Evolutionary conservation across 1,140 invertebrate genomes (phyloP).

Genomic region (Pseudomyrmex flavicornis): DNA sequence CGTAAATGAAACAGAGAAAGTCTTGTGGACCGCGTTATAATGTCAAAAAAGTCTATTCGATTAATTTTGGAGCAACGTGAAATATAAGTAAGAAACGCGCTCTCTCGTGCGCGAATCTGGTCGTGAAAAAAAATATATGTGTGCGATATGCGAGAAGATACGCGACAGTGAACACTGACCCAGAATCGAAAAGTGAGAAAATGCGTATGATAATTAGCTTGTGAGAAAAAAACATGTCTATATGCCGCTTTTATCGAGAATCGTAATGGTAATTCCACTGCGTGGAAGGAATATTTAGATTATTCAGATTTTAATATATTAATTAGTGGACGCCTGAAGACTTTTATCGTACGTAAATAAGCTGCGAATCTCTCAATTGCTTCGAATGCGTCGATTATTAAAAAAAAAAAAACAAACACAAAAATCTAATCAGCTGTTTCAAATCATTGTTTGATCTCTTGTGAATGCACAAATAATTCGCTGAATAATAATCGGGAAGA

Average conservation of each 20-base stretch:
- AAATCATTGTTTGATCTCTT: background rate
- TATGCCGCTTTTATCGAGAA: background rate
- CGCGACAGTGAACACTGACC: conserved; percentile 59
- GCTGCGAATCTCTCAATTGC: no score
- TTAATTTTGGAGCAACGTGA: conserved; percentile 36
- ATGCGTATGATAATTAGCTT: conserved; percentile 10
- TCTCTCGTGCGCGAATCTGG: conserved; percentile 26
- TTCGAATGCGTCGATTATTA: background rate
- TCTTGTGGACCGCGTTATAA: background rate
- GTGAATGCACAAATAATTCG: background rate
- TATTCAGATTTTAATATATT: conserved; percentile 11
- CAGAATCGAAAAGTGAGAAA: conserved; percentile 47
- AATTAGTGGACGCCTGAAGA: background rate
- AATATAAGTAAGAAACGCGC: background rate
- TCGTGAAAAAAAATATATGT: conserved; percentile 41
- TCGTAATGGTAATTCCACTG: conserved; percentile 19
- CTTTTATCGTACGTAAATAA: background rate
- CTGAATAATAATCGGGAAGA: background rate
- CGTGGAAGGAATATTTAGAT: conserved; percentile 10
- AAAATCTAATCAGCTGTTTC: background rate
- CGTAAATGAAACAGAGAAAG: conserved; percentile 46
- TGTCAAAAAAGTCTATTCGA: conserved; percentile 15
- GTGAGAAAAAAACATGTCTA: background rate
- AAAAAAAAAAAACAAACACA: background rate
- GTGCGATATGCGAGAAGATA: conserved; percentile 35